Evolutionary conservation across 2,113 vertebrate species (phyloP), one percentile per base, ranked within the genome.

Genomic region (Morone chrysops): DNA sequence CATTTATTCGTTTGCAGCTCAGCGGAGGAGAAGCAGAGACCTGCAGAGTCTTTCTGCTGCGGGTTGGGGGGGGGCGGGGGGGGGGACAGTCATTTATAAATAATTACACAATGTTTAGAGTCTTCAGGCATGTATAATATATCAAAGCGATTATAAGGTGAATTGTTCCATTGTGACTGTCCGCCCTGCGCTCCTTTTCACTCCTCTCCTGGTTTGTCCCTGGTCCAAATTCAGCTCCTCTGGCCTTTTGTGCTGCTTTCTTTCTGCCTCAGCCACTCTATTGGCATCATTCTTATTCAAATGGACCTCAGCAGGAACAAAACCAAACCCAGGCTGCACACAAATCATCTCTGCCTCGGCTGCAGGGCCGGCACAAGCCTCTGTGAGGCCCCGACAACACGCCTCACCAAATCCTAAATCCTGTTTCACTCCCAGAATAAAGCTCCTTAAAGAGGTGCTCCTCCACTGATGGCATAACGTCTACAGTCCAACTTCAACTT

Each of bases 31-130:
- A 96, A 96, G 97, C 96, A 97, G 97, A 94, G 97, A 96, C 97
- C 97, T 97, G 97, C 96, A 95, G 98, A 95, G 98, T 97, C 96
- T 98, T 98, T 99, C 97, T 98, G 96, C 94, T 91, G 95, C 93
- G 94, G n/a, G n/a, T n/a, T n/a, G n/a, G n/a, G n/a, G n/a, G n/a
- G n/a, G n/a, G n/a, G n/a, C n/a, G n/a, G 94, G 77, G 95, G 79
- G 95, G 77, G 96, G 96, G 97, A 94, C 96, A 96, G 96, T 97
- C 98, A 99, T 99, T 99, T 98, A 99, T 98, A 99, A 99, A 99
- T 99, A 98, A 98, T 99, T 98, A 99, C 97, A 98, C 97, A 99
- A 98, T 98, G 98, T 98, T 99, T 98, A 97, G 97, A 97, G 97
- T 98, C 97, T 97, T 96, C 96, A 97, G 97, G 96, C 97, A 97